These are phyloP conservation scores for Agapornis canus DNA, from an alignment of 2,797 vertebrate genomes.

Conservation along the genomic window DNA sequence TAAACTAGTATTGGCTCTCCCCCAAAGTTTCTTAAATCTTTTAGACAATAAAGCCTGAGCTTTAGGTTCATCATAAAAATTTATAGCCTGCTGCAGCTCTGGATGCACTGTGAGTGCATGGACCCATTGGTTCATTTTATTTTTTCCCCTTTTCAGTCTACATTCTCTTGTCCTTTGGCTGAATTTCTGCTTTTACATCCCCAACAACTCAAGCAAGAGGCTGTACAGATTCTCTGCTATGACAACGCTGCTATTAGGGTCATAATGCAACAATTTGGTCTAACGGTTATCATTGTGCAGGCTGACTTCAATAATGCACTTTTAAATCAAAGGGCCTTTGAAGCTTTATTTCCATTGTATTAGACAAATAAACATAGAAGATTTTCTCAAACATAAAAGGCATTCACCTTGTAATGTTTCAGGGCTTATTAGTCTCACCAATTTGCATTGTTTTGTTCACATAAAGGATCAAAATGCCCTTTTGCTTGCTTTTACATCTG, in stretches of 20 bases:
- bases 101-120: background rate
- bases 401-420: slow-evolving; percentile 52
- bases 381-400: slow-evolving; percentile 48
- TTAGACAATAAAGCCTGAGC: background rate
- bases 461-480: slow-evolving; percentile 68
- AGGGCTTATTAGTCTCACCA: slow-evolving; percentile 54
- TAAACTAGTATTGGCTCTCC: background rate
- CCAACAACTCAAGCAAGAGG: background rate
- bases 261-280: slow-evolving; percentile 45
- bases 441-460: slow-evolving; percentile 66
- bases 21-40: background rate
- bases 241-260: background rate
- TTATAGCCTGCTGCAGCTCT: background rate
- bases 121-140: background rate
- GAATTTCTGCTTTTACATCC: background rate
- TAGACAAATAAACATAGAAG: slow-evolving; percentile 52
- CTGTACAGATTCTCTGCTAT: background rate
- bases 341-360: slow-evolving; percentile 52
- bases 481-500: slow-evolving; percentile 44
- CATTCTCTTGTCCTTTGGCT: background rate
- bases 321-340: slow-evolving; percentile 64
- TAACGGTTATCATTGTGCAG: slow-evolving; percentile 14
- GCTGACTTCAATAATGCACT: slow-evolving; percentile 20
- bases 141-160: background rate
- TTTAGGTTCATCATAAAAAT: background rate